These are phyloP conservation scores for Panurus biarmicus DNA, from an alignment of 2,113 vertebrate species.

Conservation along the genomic window DNA sequence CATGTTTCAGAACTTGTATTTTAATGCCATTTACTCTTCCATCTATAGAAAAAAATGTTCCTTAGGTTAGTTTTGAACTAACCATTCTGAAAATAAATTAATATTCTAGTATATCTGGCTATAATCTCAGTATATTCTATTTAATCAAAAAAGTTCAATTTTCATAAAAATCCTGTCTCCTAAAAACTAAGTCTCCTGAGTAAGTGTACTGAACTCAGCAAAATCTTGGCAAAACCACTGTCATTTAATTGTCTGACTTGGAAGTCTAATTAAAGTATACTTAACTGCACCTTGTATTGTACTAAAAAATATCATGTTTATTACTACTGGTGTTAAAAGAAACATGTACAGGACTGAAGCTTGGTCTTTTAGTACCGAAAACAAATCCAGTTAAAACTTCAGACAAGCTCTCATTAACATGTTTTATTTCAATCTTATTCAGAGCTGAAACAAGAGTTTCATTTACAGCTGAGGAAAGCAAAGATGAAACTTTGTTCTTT, in stretches of 20 bases:
- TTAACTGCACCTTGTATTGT: not conserved
- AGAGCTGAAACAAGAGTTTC: conserved; percentile 38
- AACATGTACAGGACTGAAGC: not conserved
- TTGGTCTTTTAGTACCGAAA: not conserved
- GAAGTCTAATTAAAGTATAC: not conserved
- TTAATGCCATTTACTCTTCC: not conserved
- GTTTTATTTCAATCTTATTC: conserved; percentile 42
- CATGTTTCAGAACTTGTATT: not conserved
- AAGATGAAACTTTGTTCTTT: conserved; percentile 65
- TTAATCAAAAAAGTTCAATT: not conserved
- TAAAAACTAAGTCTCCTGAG: not conserved
- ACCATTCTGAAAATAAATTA: not conserved
- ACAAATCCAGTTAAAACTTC: not conserved
- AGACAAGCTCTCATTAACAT: not conserved
- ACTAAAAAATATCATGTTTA: not conserved
- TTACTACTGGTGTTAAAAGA: not conserved
- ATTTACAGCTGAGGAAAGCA: conserved; percentile 50
- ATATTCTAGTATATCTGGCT: not conserved
- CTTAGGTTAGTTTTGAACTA: not conserved
- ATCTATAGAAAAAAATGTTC: not conserved
- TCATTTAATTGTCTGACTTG: not conserved
- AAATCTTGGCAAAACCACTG: not conserved
- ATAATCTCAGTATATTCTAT: not conserved
- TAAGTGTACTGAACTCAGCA: not conserved
- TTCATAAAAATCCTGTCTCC: not conserved